A percentile compares a stretch with the other conserved stretches of the same genome.
Evolutionary conservation across 2,113 vertebrate species (phyloP).

Genomic region (Ctenodactylus gundi): DNA sequence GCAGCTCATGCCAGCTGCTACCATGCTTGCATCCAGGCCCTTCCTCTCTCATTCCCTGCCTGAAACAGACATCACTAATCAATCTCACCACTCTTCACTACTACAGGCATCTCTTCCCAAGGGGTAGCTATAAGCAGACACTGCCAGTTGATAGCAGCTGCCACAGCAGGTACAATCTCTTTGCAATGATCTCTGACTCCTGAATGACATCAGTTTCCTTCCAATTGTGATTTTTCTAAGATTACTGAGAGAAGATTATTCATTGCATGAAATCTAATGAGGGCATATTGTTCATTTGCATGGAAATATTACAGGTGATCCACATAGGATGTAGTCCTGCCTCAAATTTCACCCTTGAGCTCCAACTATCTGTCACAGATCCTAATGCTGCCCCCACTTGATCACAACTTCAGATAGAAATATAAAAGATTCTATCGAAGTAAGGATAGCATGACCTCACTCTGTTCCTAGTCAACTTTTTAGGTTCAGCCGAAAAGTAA

Average conservation of each 20-base stretch:
- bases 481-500: neutral
- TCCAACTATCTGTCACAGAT: neutral
- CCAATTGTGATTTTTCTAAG: neutral
- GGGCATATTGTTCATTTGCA: neutral
- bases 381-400: neutral
- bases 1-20: neutral
- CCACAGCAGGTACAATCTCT: neutral
- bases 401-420: neutral
- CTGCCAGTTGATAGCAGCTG: neutral
- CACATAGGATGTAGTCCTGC: neutral
- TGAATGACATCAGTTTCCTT: neutral
- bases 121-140: neutral
- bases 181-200: neutral
- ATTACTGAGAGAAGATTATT: neutral
- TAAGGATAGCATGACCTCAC: neutral
- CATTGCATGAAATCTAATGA: neutral
- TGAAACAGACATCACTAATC: conserved; percentile 38
- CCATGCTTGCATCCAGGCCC: neutral
- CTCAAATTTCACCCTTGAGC: neutral
- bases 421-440: neutral
- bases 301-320: neutral
- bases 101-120: neutral
- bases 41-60: neutral
- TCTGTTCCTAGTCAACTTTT: neutral
- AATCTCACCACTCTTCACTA: neutral